These are phyloP conservation scores for Lepisosteus osseus DNA, from an alignment of 2,113 vertebrate species.

Conservation along the genomic window DNA sequence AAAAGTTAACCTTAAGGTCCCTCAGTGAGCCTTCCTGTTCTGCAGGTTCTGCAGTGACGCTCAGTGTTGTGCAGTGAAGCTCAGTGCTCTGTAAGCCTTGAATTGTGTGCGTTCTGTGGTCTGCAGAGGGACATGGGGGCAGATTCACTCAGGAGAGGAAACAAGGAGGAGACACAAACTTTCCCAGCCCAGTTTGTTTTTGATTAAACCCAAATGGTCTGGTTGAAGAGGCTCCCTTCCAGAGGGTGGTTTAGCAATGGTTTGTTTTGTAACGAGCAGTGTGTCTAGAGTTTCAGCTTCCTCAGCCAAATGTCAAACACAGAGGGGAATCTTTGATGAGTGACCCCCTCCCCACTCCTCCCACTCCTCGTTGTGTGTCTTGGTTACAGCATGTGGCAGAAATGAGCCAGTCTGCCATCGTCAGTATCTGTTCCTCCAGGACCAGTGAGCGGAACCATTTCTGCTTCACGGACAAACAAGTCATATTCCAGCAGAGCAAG, in stretches of 20 bases:
- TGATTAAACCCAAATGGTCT: conserved; percentile 42
- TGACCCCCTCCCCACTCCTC: conserved; percentile 16
- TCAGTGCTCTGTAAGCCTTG: conserved; percentile 14
- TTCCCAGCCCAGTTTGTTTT: conserved; percentile 6
- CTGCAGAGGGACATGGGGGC: conserved; percentile 9
- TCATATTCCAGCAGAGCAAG: too few relatives aligned
- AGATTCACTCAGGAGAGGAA: background rate
- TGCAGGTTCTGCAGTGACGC: too few relatives aligned
- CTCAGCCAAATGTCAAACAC: conserved; percentile 34
- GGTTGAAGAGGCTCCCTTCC: conserved; percentile 24
- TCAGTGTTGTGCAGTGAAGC: conserved; percentile 8
- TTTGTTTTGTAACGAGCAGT: conserved; percentile 15
- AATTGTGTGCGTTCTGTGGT: conserved; percentile 9
- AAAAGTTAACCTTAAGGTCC: too few relatives aligned
- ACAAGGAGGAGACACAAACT: background rate
- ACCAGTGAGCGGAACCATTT: too few relatives aligned
- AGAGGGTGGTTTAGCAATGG: background rate
- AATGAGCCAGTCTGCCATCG: background rate
- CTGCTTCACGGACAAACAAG: too few relatives aligned
- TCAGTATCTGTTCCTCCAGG: background rate
- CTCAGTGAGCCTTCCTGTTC: too few relatives aligned
- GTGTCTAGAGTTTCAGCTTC: conserved; percentile 32
- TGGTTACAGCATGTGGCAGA: too few relatives aligned
- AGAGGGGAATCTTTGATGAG: conserved; percentile 25
- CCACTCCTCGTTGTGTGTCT: background rate